Base-by-base conservation (phyloP, 2,888 invertebrate species). In the Phalera bucephala region DNA sequence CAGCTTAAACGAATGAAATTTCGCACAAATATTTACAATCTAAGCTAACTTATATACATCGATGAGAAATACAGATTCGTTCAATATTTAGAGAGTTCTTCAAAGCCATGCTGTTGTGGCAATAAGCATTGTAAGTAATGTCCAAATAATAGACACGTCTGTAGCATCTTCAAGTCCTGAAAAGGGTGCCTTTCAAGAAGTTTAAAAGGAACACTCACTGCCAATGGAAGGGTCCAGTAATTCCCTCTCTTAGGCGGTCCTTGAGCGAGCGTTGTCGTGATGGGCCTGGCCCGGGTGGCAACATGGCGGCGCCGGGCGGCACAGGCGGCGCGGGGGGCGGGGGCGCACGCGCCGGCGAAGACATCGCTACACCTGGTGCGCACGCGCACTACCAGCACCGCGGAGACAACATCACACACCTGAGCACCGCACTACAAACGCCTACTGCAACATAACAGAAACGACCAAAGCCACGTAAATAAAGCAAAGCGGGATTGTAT, bases 181-280 rank as follows among this genome's bases (percentile, higher is more conserved):
- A 54, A 53, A 14, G 4, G 26, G 9, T 28, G 10, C 12, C 1
- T 14, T 41, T 39, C 29, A 30, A 28, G 23, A 37, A 25, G 39
- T 32, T 41, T 31, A 37, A 49, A 40, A 43, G 22, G 40, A 61
- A 48, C 72, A 94, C 95, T 95, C 91, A 95, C 95, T 95, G 95
- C 95, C 95, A 95, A 67, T 93, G 92, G 76, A 95, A 94, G 65
- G 94, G 94, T 79, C 94, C 94, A 31, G 94, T 93, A 72, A 95
- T 95, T 68, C 95, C 95, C 52, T 95, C 95, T 75, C 94, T 91
- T 33, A 95, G 92, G 37, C 95, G 92, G 77, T 95, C 95, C 79
- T 94, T 94, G 62, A 95, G 90, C 33, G 95, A 95, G 46, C 95
- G 92, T 69, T 95, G 95, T 39, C 95, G 90, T 43, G 94, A 91